phyloP scores from a whole-genome alignment of 1,140 invertebrate species.

The Aphis craccivora region DNA sequence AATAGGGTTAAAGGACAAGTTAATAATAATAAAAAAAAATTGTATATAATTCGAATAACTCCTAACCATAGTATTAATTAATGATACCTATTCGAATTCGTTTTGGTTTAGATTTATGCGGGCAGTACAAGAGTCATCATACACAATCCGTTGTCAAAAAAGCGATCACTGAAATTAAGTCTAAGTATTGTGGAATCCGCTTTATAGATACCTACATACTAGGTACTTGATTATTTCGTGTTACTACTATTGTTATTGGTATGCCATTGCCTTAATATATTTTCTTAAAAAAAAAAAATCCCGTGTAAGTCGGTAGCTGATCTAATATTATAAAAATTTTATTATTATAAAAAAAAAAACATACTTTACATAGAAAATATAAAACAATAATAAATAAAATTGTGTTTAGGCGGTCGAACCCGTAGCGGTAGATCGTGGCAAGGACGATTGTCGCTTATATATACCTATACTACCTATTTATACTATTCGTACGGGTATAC shows the following conservation, averaged over 20 bases:
- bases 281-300: background rate
- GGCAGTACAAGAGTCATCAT: no score
- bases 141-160: background rate
- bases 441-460: background rate
- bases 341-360: no score
- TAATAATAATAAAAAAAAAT: background rate
- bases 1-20: accelerated
- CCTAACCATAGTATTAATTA: no score
- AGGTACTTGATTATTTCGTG: background rate
- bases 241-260: background rate
- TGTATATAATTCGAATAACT: background rate
- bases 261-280: background rate
- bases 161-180: background rate
- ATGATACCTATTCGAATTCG: background rate
- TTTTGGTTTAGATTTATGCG: background rate
- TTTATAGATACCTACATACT: background rate
- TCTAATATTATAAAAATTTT: background rate
- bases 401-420: background rate
- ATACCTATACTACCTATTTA: background rate
- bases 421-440: background rate
- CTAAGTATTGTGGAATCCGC: background rate
- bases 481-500: background rate
- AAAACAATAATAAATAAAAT: background rate
- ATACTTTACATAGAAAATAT: background rate
- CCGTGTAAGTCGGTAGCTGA: background rate